A percentile compares a stretch with the other conserved stretches of the same genome.
phyloP scores from a whole-genome alignment of 2,888 invertebrate species.

The Thumatha senex region DNA sequence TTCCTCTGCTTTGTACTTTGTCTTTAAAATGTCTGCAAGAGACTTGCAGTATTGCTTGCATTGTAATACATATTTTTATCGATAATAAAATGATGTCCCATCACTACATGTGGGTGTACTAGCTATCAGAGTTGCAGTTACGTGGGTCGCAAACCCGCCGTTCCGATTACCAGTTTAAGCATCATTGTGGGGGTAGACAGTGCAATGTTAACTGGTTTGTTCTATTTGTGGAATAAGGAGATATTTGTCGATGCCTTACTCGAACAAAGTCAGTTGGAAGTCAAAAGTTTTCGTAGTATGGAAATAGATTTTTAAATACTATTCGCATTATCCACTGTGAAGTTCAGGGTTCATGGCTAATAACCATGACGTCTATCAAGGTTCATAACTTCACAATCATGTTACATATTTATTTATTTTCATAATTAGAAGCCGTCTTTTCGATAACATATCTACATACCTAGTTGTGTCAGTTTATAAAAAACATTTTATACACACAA shows the following conservation, averaged over 20 bases:
- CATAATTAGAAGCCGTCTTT: no score
- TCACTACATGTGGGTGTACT: constrained; percentile 26
- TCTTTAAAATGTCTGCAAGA: no score
- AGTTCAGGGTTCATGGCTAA: no score
- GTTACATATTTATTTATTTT: no score
- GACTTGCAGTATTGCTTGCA: background rate
- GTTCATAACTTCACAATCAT: no score
- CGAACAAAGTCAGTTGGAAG: background rate
- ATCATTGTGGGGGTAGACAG: constrained; percentile 19
- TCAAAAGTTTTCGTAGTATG: background rate
- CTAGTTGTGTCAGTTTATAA: no score
- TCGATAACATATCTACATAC: no score
- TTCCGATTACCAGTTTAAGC: constrained; percentile 11
- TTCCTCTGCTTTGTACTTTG: no score
- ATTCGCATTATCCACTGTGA: no score
- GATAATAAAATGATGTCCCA: constrained; percentile 5
- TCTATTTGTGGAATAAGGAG: background rate
- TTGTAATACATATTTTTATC: background rate
- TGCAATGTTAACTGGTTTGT: constrained; percentile 3
- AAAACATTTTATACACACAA: no score
- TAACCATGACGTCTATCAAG: no score
- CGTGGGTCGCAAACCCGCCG: constrained; percentile 26
- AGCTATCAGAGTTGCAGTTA: constrained; percentile 14
- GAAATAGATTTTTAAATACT: background rate
- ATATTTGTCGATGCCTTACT: background rate